These are phyloP conservation scores for Zaprionus camerounensis DNA, from an alignment of 1,140 invertebrate genomes.

Conservation along the genomic window DNA sequence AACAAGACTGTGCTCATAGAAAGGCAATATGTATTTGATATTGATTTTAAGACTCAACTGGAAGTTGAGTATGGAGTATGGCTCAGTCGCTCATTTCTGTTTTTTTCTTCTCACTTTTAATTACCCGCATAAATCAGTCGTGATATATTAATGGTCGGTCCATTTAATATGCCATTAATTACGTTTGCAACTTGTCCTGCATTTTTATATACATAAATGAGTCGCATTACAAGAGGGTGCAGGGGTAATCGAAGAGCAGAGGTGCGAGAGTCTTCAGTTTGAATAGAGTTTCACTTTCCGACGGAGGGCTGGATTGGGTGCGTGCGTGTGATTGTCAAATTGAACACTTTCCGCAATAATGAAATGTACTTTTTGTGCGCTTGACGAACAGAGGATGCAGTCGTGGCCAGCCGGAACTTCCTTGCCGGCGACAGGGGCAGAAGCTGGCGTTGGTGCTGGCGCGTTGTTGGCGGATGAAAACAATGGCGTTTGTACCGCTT, in stretches of 20 bases:
- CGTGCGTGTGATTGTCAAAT: constrained; percentile 12
- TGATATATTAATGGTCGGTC: constrained; percentile 65
- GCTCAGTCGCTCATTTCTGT: not conserved
- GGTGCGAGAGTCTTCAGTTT: constrained; percentile 21
- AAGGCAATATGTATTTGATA: too few relatives aligned
- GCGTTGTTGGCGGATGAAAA: constrained; percentile 39
- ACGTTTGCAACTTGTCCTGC: constrained; percentile 65
- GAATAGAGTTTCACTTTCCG: constrained; percentile 24
- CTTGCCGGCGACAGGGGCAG: constrained; percentile 17
- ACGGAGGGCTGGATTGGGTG: too few relatives aligned
- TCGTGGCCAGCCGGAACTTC: constrained; percentile 29
- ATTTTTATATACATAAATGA: constrained; percentile 57
- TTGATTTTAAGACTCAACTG: too few relatives aligned
- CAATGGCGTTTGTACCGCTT: constrained; percentile 78
- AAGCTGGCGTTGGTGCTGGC: constrained; percentile 16
- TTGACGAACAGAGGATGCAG: constrained; percentile 42
- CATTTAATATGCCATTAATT: constrained; percentile 78
- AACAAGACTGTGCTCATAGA: too few relatives aligned
- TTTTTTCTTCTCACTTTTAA: constrained; percentile 43
- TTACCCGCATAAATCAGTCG: constrained; percentile 78
- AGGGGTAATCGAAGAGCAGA: not conserved
- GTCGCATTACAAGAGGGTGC: constrained; percentile 42
- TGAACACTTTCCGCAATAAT: constrained; percentile 37
- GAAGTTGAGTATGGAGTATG: not conserved
- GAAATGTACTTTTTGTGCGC: constrained; percentile 36